Evolutionary conservation across 2,113 vertebrate species (phyloP).

Genomic region (Clarias magur): DNA sequence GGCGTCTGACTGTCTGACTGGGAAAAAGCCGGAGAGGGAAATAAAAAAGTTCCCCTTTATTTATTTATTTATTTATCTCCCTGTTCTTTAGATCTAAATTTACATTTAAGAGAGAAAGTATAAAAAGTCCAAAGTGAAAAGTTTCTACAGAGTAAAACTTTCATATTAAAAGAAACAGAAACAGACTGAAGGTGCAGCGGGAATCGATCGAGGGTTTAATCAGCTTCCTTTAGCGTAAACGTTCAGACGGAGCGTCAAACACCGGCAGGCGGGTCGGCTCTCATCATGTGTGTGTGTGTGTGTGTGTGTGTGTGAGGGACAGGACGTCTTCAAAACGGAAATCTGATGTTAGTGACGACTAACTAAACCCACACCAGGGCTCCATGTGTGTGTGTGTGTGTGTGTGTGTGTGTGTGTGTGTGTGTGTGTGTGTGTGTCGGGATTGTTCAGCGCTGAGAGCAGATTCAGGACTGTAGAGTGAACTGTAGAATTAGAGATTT

Average conservation of each 20-base stretch:
- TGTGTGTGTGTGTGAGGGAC: not conserved
- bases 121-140: not conserved
- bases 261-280: not conserved
- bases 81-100: not conserved
- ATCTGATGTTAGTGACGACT: not conserved
- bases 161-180: not conserved
- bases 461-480: not conserved
- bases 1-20: not conserved
- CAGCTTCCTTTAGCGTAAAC: not conserved
- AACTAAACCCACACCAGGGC: not conserved
- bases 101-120: not conserved
- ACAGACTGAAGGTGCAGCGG: no score
- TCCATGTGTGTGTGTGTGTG: not conserved
- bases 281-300: not conserved
- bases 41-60: not conserved
- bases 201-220: not conserved
- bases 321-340: not conserved
- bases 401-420: no score
- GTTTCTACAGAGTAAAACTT: not conserved
- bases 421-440: not conserved
- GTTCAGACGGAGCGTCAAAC: not conserved
- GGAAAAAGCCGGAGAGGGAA: not conserved
- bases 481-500: not conserved
- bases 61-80: not conserved
- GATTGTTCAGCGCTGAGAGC: not conserved